phyloP scores from a whole-genome alignment of 1,140 invertebrate genomes.

The Colletes gigas region DNA sequence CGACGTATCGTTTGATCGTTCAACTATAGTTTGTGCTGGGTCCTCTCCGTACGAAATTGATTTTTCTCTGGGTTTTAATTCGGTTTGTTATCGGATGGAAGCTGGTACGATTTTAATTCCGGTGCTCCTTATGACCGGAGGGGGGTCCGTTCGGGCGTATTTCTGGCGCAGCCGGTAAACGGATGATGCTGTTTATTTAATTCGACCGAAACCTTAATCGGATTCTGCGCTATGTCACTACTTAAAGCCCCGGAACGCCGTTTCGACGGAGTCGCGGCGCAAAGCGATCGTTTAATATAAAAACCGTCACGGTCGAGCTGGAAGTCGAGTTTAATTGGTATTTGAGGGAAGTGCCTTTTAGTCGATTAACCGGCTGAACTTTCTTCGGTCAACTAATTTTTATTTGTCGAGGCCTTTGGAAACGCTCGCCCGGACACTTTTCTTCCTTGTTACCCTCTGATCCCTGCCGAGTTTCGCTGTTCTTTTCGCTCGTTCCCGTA shows the following conservation, averaged over 20 bases:
- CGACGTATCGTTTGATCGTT: background rate
- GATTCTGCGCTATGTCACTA: too few relatives aligned
- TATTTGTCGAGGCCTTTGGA: background rate
- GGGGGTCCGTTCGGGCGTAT: background rate
- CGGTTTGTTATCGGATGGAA: background rate
- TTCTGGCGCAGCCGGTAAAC: background rate
- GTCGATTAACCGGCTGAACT: background rate
- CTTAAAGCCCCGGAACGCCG: background rate
- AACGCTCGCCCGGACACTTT: background rate
- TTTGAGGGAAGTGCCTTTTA: background rate
- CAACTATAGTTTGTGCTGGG: background rate
- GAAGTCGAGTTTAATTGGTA: conserved; percentile 7
- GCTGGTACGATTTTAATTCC: too few relatives aligned
- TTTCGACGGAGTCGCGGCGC: too few relatives aligned
- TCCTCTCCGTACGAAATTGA: background rate
- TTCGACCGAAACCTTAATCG: background rate
- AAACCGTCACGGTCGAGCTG: background rate
- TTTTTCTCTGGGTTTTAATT: background rate
- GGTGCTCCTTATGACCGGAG: background rate
- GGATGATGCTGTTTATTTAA: background rate
- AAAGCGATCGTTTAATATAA: background rate
- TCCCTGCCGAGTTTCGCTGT: background rate
- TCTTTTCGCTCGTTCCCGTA: background rate
- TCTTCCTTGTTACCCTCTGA: background rate
- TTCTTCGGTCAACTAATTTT: background rate